Base-by-base conservation (phyloP, 2,113 vertebrate genomes). In the Amazona guildingii region DNA sequence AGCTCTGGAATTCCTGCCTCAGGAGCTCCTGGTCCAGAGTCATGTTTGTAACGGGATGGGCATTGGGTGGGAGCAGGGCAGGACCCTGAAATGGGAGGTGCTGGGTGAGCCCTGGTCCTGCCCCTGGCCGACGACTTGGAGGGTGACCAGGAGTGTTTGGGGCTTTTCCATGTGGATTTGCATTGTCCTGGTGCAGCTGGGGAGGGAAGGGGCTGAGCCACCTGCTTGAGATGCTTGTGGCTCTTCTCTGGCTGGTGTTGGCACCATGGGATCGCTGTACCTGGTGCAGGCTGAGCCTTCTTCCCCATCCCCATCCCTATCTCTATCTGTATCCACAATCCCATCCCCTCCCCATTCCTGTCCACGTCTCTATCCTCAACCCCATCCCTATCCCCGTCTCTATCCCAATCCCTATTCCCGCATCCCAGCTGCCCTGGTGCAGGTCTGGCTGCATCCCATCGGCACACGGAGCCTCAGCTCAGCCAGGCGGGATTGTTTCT, bases 151-250 rank as follows among this genome's bases (percentile, higher is more conserved):
- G 48, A n/a, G 17, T 18, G 12, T 37, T 5, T 14, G 35, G 61
- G 61, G 52, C 21, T 69, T 6, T 89, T 69, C 69, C 59, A 2
- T 0, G 2, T 33, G 39, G 13, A 17, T 93, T 87, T 41, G 48
- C 52, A 28, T 33, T 23, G 1, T 41, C 25, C 48, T 1, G 3
- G 17, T 48, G 59, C 5, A 2, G n/a, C n/a, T 43, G 2, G 0
- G 46, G 59, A n/a, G 41, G 72, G 52, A 48, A 67, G 52, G 41
- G 46, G 48, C 81, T 1, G 12, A 81, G 35, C 37, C 8, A 2
- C 37, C 33, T 17, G 25, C 51, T 23, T 1, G 0, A 43, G 37
- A 55, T 51, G 49, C 69, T 43, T 1, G 0, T 2, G 39, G 77
- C 29, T 73, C 54, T 62, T 41, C 37, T 52, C 81, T 0, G 0